A percentile compares a stretch with the other conserved stretches of the same genome.
Evolutionary conservation across 2,113 vertebrate genomes (phyloP).

Genomic region (Dicerorhinus sumatrensis): DNA sequence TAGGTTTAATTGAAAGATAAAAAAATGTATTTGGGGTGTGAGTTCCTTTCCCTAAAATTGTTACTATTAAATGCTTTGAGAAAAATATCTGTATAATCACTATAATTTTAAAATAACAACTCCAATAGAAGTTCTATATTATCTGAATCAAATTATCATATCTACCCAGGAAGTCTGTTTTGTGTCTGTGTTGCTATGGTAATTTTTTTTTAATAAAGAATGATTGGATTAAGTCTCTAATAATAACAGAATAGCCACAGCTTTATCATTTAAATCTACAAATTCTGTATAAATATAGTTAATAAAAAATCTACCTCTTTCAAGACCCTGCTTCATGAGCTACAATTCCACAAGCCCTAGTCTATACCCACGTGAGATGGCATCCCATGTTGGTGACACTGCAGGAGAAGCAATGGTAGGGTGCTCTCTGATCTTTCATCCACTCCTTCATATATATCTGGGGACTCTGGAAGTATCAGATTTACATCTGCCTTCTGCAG

Average conservation of each 20-base stretch:
- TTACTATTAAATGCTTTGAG: slow-evolving; percentile 28
- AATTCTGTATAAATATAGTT: slow-evolving; percentile 15
- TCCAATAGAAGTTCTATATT: slow-evolving; percentile 33
- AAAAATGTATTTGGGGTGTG: neutral
- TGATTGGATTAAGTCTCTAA: slow-evolving; percentile 6
- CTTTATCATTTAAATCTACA: neutral
- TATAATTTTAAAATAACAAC: slow-evolving; percentile 54
- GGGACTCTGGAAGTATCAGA: neutral
- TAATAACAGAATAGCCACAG: neutral
- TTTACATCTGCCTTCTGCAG: neutral
- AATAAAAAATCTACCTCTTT: slow-evolving; percentile 5
- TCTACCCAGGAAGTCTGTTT: slow-evolving; percentile 43
- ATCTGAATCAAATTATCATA: slow-evolving; percentile 54
- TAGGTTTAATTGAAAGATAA: slow-evolving; percentile 20
- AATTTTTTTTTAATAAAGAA: slow-evolving; percentile 40
- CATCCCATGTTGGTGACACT: neutral
- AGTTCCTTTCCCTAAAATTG: slow-evolving; percentile 3
- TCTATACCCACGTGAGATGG: neutral
- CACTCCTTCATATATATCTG: neutral
- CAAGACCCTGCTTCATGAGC: neutral
- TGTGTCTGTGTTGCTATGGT: slow-evolving; percentile 51
- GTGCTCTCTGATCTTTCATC: neutral
- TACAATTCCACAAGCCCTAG: neutral
- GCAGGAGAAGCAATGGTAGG: accelerated
- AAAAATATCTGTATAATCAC: neutral